Evolutionary conservation across 2,888 invertebrate genomes (phyloP).

Genomic region (Apomyelois bistriatella): DNA sequence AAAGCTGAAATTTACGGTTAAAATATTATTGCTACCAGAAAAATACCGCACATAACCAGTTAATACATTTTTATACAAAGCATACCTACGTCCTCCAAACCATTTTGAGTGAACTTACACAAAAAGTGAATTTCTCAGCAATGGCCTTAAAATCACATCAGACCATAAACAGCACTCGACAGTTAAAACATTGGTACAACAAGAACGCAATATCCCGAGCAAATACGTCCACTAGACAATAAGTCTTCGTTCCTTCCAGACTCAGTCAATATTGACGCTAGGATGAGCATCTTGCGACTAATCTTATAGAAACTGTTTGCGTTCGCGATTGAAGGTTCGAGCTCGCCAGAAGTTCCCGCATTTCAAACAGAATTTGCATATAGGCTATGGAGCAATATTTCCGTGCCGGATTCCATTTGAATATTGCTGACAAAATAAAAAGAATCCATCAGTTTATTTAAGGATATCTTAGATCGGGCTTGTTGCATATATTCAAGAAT

Average conservation of each 20-base stretch:
- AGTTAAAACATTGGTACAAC: conserved; percentile 17
- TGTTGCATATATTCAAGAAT: no score
- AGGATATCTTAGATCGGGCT: neutral
- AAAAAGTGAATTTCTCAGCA: no score
- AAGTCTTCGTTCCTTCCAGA: conserved; percentile 29
- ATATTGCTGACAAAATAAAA: conserved; percentile 63
- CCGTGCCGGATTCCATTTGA: conserved; percentile 60
- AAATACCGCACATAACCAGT: no score
- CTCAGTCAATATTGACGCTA: conserved; percentile 65
- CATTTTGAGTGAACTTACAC: no score
- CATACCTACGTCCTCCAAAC: no score
- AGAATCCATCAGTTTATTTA: conserved; percentile 37
- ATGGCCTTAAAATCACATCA: conserved; percentile 8
- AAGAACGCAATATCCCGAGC: conserved; percentile 46
- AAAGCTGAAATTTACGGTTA: no score
- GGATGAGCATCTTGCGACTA: conserved; percentile 65
- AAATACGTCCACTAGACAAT: conserved; percentile 51
- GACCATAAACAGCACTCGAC: conserved; percentile 18
- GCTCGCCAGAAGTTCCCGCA: conserved; percentile 63
- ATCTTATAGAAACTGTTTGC: conserved; percentile 76
- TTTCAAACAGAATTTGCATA: conserved; percentile 73
- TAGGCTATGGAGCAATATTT: conserved; percentile 70
- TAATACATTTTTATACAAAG: no score
- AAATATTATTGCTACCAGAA: no score
- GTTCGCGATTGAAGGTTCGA: conserved; percentile 59